Percentiles rank a stretch among this genome's conserved stretches.
Conservation (phyloP, 2,113 vertebrate species). For the Pogonocichla stellata region DNA sequence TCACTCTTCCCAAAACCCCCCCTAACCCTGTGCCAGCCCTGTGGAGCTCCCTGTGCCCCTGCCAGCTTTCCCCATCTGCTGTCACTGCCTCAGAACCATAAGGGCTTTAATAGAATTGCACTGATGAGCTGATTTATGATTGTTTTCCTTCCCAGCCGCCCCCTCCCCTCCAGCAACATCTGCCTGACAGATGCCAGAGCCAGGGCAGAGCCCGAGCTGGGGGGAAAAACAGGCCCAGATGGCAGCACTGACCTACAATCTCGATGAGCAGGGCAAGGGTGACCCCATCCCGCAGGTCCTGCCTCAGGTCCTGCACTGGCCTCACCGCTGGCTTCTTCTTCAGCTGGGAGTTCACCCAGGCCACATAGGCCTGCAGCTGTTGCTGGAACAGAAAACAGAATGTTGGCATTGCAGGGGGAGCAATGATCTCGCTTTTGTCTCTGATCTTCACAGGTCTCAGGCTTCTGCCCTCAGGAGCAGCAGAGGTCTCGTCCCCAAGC, state of each 20-base stretch:
- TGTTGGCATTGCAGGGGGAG: background rate
- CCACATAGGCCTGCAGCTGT: conserved; percentile 91
- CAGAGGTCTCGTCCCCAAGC: background rate
- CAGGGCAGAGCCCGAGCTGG: background rate
- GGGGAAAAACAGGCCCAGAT: background rate
- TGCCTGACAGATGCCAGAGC: background rate
- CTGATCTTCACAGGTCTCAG: background rate
- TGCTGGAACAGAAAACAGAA: conserved; percentile 77
- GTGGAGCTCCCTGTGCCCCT: background rate
- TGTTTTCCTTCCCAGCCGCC: background rate
- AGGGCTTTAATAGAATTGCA: background rate
- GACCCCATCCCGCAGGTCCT: conserved; percentile 91
- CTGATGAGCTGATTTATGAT: background rate
- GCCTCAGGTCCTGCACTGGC: conserved; percentile 86
- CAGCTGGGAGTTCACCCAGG: conserved; percentile 97
- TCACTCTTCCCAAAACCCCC: background rate
- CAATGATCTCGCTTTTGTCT: background rate
- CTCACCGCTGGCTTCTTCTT: conserved; percentile 85
- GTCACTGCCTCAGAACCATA: background rate
- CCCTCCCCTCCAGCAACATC: background rate
- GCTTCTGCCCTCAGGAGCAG: background rate
- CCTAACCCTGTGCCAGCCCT: background rate
- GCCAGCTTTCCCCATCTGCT: background rate
- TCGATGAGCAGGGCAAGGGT: conserved; percentile 90
- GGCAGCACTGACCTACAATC: conserved; percentile 88